A percentile compares a stretch with the other conserved stretches of the same genome.
Conservation (phyloP, 2,888 invertebrate genomes). For the Agrenia bidenticulata region DNA sequence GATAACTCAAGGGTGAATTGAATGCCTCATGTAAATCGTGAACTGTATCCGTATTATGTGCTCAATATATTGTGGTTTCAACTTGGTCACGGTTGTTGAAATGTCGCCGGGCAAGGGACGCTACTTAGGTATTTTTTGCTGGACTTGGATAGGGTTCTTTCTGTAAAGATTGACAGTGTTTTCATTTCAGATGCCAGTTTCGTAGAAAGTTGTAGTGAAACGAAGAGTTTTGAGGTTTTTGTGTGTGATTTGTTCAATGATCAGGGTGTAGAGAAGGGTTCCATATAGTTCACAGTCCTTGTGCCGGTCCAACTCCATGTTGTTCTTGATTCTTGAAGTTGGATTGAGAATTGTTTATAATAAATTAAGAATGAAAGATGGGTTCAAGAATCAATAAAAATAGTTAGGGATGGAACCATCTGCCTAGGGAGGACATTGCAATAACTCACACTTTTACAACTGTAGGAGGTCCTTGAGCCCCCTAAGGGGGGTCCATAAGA, state of each 20-base stretch:
- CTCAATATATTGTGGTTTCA: conserved; percentile 10
- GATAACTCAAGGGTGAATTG: too few relatives aligned
- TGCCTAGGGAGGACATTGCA: conserved; percentile 27
- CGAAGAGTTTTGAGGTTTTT: too few relatives aligned
- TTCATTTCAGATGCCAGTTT: too few relatives aligned
- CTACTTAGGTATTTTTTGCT: too few relatives aligned
- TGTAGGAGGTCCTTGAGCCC: conserved; percentile 41
- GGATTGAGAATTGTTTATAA: conserved; percentile 36
- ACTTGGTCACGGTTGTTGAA: conserved; percentile 28
- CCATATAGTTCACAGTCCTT: too few relatives aligned
- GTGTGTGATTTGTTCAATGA: too few relatives aligned
- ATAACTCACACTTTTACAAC: conserved; percentile 40
- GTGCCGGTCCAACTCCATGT: too few relatives aligned
- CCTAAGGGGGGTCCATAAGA: conserved; percentile 33
- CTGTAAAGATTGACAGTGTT: too few relatives aligned
- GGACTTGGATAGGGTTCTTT: too few relatives aligned
- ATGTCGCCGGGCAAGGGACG: conserved; percentile 17
- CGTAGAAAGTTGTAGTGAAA: too few relatives aligned
- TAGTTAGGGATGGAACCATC: conserved; percentile 30
- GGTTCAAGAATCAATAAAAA: conserved; percentile 45
- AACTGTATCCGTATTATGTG: conserved; percentile 13
- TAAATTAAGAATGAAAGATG: conserved; percentile 37
- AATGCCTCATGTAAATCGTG: background rate
- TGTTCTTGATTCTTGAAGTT: too few relatives aligned
- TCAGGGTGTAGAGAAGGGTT: too few relatives aligned